These are phyloP conservation scores for Centruroides vittatus DNA, from an alignment of 1,140 invertebrate genomes.

Conservation along the genomic window DNA sequence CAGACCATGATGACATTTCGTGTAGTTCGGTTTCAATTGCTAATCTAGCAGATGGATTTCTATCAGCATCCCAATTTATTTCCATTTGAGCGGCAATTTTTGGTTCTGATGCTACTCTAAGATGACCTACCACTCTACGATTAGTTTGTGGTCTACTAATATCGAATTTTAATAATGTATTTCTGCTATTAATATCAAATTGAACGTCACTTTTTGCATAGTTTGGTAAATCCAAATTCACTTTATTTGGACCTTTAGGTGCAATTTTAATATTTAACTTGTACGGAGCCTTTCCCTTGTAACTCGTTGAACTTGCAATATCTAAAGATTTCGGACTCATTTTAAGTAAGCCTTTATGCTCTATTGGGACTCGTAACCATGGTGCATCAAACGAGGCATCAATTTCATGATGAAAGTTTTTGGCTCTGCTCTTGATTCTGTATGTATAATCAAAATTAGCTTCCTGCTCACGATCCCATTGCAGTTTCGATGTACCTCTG, in stretches of 20 bases:
- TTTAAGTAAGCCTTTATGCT: not conserved
- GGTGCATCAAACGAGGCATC: slow-evolving; percentile 5
- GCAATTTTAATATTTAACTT: slow-evolving; percentile 1
- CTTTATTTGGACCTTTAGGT: not conserved
- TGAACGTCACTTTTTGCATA: slow-evolving; percentile 1
- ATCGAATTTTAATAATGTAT: slow-evolving; percentile 1
- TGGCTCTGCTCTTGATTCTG: not conserved
- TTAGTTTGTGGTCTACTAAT: not conserved
- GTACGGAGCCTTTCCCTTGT: not conserved
- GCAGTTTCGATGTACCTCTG: not conserved
- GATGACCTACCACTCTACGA: slow-evolving; percentile 1
- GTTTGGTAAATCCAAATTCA: not conserved
- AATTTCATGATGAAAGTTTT: slow-evolving; percentile 12
- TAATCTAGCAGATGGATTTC: slow-evolving; percentile 4
- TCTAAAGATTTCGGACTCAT: not conserved
- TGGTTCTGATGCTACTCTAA: not conserved
- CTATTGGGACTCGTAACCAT: not conserved
- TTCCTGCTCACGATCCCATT: not conserved
- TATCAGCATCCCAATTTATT: slow-evolving; percentile 9
- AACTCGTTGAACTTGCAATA: not conserved
- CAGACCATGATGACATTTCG: not conserved
- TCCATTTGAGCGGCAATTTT: not conserved
- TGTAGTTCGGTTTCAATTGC: not conserved
- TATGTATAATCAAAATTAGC: slow-evolving; percentile 7
- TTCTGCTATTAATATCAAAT: not conserved